These are phyloP conservation scores for Ethmia dodecea DNA, from an alignment of 2,888 invertebrate genomes.

Conservation along the genomic window DNA sequence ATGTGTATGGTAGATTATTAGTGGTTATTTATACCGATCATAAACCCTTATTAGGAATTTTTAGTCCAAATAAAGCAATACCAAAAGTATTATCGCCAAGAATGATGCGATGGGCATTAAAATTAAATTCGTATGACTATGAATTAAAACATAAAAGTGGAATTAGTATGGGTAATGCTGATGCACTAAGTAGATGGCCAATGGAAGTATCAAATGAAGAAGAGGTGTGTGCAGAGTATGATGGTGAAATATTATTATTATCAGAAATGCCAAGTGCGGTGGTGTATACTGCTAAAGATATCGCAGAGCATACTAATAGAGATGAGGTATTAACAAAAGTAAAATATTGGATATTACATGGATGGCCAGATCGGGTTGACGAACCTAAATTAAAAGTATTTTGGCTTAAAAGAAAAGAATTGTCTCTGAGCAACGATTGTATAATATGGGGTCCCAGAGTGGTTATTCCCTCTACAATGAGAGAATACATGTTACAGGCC, in stretches of 20 bases:
- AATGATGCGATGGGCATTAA: conserved; percentile 16
- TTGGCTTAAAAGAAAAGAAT: conserved; percentile 4
- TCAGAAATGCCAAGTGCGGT: neutral
- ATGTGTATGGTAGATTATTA: conserved; percentile 9
- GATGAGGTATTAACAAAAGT: conserved; percentile 9
- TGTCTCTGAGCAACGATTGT: conserved; percentile 12
- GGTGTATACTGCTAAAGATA: neutral
- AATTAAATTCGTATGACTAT: conserved; percentile 11
- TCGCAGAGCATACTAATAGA: conserved; percentile 6
- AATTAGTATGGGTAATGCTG: conserved; percentile 14
- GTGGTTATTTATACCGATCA: conserved; percentile 14
- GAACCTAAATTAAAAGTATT: neutral
- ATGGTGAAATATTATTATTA: conserved; percentile 7
- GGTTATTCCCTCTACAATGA: conserved; percentile 8
- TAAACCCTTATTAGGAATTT: conserved; percentile 6
- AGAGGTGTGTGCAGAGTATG: neutral
- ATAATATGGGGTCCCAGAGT: conserved; percentile 13
- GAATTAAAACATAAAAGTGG: conserved; percentile 9
- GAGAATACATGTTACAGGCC: conserved; percentile 6
- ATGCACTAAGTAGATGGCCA: conserved; percentile 14
- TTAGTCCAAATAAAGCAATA: conserved; percentile 5
- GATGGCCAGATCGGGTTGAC: conserved; percentile 13
- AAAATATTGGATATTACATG: conserved; percentile 11
- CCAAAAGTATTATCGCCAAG: conserved; percentile 8
- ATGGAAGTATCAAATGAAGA: neutral